Evolutionary conservation across 2,113 vertebrate species (phyloP).

Genomic region (Pygoscelis antarcticus): DNA sequence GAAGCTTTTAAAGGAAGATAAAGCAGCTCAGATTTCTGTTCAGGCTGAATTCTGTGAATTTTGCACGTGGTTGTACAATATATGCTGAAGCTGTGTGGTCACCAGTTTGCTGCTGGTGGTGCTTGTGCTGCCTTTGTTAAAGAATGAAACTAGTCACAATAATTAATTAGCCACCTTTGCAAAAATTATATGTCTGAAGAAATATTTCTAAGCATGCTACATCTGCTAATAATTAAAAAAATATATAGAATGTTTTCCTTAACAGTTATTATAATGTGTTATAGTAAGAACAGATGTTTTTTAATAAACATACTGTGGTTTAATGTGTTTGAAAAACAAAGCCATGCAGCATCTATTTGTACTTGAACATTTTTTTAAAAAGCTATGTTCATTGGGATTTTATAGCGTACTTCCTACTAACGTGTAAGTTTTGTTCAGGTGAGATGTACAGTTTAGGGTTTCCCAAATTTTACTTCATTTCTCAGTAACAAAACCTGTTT

Average conservation of each 20-base stretch:
- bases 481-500: neutral
- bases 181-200: neutral
- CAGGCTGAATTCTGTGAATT: neutral
- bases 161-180: neutral
- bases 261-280: neutral
- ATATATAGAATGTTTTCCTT: neutral
- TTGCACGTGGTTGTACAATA: neutral
- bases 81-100: neutral
- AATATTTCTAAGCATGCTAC: neutral
- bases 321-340: neutral
- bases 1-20: neutral
- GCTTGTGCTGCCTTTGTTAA: neutral
- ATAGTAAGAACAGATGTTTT: slow-evolving; percentile 22
- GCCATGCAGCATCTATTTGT: neutral
- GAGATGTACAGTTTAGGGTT: neutral
- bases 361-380: neutral
- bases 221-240: neutral
- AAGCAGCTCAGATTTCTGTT: neutral
- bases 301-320: neutral
- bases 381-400: neutral
- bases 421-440: neutral
- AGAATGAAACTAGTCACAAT: neutral
- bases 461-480: neutral
- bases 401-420: neutral
- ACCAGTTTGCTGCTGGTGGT: neutral